Conservation (phyloP, 2,113 vertebrate species). For the Lynx canadensis region DNA sequence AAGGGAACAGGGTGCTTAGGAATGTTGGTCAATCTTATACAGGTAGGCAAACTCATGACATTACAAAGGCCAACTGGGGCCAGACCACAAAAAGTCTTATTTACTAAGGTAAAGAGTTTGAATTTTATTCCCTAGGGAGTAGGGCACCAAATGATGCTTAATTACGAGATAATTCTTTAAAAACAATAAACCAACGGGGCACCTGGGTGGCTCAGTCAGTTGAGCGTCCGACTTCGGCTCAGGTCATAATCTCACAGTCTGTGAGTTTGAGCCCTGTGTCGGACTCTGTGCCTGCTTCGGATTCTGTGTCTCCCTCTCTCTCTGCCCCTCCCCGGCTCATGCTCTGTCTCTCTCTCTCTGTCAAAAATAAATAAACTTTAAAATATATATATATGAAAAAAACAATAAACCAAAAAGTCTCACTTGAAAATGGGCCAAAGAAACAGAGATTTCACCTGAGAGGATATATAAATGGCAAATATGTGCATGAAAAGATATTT, state of each 20-base stretch:
- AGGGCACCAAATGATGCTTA: neutral
- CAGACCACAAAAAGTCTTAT: neutral
- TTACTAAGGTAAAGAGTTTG: neutral
- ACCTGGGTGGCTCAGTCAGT: no score
- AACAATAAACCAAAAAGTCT: neutral
- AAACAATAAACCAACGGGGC: neutral
- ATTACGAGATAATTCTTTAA: slow-evolving; percentile 8
- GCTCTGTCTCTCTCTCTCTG: no score
- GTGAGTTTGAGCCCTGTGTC: no score
- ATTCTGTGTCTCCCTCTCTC: no score
- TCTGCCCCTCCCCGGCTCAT: no score
- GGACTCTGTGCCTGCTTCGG: no score
- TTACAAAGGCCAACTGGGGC: neutral
- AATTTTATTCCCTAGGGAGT: neutral
- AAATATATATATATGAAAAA: neutral
- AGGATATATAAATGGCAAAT: neutral
- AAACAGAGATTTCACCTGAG: neutral
- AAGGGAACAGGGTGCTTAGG: neutral
- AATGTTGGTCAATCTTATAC: neutral
- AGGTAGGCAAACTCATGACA: neutral
- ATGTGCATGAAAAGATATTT: neutral
- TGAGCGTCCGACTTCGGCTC: no score
- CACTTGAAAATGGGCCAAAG: slow-evolving; percentile 7
- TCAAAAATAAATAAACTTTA: no score
- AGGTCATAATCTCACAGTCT: no score